Evolutionary conservation across 1,140 invertebrate genomes (phyloP).

Genomic region (Euura lappo): DNA sequence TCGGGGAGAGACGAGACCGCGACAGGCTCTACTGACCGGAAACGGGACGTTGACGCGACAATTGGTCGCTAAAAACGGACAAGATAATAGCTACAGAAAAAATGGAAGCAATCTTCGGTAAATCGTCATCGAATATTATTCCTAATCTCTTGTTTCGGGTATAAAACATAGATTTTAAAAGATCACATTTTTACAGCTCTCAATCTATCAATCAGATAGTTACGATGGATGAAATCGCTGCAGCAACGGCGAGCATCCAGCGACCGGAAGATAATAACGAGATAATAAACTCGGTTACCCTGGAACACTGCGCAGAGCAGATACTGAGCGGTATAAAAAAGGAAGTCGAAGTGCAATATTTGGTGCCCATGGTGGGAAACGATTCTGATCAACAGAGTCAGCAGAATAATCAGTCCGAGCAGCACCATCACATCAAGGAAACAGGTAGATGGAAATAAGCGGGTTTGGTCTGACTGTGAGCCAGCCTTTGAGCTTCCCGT

Average conservation of each 20-base stretch:
- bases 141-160: constrained; percentile 15
- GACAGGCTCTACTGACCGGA: constrained; percentile 38
- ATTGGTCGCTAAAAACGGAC: constrained; percentile 30
- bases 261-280: constrained; percentile 38
- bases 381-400: constrained; percentile 31
- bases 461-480: too few relatives aligned
- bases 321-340: constrained; percentile 60
- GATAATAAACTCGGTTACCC: constrained; percentile 43
- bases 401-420: constrained; percentile 31
- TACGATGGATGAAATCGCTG: constrained; percentile 51
- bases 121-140: constrained; percentile 10
- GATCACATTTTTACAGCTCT: constrained; percentile 5
- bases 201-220: constrained; percentile 35
- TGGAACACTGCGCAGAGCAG: constrained; percentile 61
- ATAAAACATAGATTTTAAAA: constrained; percentile 6
- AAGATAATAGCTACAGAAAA: constrained; percentile 9
- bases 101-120: constrained; percentile 22
- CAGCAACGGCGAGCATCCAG: constrained; percentile 55
- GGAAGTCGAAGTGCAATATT: constrained; percentile 62
- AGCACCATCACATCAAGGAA: constrained; percentile 46
- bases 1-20: constrained; percentile 60
- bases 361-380: constrained; percentile 52
- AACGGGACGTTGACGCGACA: constrained; percentile 32
- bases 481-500: too few relatives aligned
- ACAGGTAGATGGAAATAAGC: constrained; percentile 36